Evolutionary conservation across 2,113 vertebrate species (phyloP).

Genomic region (Hepsetus odoe): DNA sequence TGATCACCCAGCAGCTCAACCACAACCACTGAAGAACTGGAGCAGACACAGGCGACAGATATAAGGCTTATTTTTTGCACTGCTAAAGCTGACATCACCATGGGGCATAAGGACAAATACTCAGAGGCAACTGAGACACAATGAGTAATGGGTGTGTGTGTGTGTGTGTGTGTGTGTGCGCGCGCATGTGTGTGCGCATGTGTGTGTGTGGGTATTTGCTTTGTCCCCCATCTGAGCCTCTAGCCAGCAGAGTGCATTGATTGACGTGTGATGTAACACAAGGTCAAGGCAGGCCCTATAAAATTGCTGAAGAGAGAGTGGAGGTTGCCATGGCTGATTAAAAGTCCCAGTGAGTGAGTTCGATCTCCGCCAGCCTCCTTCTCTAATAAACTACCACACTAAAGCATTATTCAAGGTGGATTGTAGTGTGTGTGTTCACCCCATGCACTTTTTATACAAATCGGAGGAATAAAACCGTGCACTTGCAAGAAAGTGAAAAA

Average conservation of each 20-base stretch:
- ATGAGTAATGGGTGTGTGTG: constrained; percentile 1
- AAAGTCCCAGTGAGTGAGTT: constrained; percentile 1
- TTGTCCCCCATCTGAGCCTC: not conserved
- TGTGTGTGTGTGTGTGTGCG: constrained; percentile 8
- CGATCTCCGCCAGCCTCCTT: not conserved
- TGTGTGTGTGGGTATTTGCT: not conserved
- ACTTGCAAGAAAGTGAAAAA: no score
- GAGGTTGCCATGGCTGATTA: not conserved
- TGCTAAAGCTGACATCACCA: constrained; percentile 6
- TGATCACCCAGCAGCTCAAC: not conserved
- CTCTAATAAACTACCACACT: not conserved
- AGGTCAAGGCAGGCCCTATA: constrained; percentile 28
- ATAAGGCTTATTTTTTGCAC: constrained; percentile 14
- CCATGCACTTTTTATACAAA: not conserved
- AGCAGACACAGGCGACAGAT: not conserved
- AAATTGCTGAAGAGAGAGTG: constrained; percentile 9
- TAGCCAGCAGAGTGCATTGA: not conserved
- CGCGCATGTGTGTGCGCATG: not conserved
- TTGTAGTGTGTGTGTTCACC: not conserved
- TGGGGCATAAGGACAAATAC: constrained; percentile 13
- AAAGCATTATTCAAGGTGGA: not conserved
- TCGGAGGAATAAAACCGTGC: no score
- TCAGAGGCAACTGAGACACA: not conserved
- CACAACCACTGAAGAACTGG: not conserved
- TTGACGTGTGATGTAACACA: constrained; percentile 35